Base-by-base conservation (phyloP, 2,113 vertebrate genomes). In the Motacilla tschutschensis region DNA sequence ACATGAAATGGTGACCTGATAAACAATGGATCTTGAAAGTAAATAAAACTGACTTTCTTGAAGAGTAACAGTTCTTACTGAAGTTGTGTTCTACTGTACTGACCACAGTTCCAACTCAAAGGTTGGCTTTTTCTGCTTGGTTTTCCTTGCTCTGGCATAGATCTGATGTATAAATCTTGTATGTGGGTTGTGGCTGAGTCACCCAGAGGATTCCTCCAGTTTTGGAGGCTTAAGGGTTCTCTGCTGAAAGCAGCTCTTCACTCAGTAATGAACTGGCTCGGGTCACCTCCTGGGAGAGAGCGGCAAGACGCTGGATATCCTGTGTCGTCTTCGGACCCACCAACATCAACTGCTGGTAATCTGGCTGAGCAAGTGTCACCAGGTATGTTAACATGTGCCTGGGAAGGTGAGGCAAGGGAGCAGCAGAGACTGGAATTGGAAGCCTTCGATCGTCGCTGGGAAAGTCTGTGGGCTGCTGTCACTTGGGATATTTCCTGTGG, bases 381-480 rank as follows among this genome's bases (percentile, higher is more conserved):
- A 8, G 43, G 20, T 70, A 14, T 2, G 0, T 55, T 40, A 8
- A 12, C 2, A 0, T 3, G 2, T 79, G 31, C 40, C 36, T 2
- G 6, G 60, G 38, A 53, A 35, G 38, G 53, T 19, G 40, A 17
- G 18, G 11, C 16, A 9, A 31, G 13, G 47, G 20, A 71, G 19
- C 24, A 41, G 33, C 65, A 13, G 21, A 59, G 14, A 6, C 6
- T 70, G 57, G 14, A 38, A 12, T 0, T 4, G 8, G 29, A 66
- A 33, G 10, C 26, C 22, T 62, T 53, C 0, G 0, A 1, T 28
- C 16, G 0, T 13, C 0, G 0, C 43, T 55, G 64, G 47, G 24
- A 35, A 53, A 5, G n/a, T 31, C 36, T 1, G 0, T 6, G 44
- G 9, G 12, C 6, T 54, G 15, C 57, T 26, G 60, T 4, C 15